These are phyloP conservation scores for Brachyptera putata DNA, from an alignment of 2,888 invertebrate species.

Conservation along the genomic window DNA sequence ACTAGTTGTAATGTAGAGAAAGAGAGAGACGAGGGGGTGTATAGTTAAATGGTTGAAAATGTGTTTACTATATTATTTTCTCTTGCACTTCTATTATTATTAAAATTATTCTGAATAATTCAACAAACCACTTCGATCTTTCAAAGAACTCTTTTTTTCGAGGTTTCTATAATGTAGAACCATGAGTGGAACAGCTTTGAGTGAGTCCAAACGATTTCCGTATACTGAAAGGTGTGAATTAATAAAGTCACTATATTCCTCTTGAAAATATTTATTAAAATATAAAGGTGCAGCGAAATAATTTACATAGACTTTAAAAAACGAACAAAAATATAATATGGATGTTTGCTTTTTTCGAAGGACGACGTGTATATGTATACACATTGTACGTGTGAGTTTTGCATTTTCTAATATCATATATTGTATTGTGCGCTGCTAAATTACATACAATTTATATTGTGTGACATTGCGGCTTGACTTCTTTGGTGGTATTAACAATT, in stretches of 20 bases:
- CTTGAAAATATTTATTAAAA: too few species aligned
- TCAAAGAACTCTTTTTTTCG: too few species aligned
- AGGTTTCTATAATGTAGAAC: too few species aligned
- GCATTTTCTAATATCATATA: not conserved
- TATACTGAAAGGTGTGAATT: constrained; percentile 12
- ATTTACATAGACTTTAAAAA: constrained; percentile 8
- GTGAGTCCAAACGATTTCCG: constrained; percentile 11
- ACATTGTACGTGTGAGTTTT: not conserved
- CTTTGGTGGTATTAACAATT: constrained; percentile 19
- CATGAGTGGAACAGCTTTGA: not conserved
- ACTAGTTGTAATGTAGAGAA: too few species aligned
- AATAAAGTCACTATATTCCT: constrained; percentile 3
- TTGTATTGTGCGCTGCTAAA: not conserved
- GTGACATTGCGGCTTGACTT: constrained; percentile 8
- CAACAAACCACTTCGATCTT: too few species aligned
- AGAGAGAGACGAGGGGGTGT: too few species aligned
- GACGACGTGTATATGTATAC: constrained; percentile 1
- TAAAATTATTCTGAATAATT: too few species aligned
- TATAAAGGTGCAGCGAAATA: not conserved
- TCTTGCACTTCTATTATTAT: too few species aligned
- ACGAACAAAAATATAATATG: constrained; percentile 6
- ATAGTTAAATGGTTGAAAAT: too few species aligned
- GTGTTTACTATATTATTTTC: too few species aligned
- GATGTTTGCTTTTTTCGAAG: constrained; percentile 8
- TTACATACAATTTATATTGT: constrained; percentile 17